Percentiles rank a stretch among this genome's conserved stretches.
These are phyloP conservation scores for Cyanoderma ruficeps DNA, from an alignment of 2,113 vertebrate species.

Conservation along the genomic window DNA sequence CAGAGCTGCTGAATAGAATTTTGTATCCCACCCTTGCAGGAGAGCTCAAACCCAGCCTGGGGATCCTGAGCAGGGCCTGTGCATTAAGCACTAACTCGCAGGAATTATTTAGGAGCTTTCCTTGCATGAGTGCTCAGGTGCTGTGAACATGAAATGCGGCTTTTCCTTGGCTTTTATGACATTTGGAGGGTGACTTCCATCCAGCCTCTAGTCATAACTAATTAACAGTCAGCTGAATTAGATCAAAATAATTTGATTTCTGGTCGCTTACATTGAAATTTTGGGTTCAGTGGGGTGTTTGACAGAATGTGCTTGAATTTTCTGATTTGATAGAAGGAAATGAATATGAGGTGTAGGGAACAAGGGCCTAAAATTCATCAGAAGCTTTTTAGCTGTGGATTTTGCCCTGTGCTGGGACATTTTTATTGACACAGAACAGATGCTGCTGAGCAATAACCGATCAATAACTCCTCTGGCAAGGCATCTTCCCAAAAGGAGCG, in stretches of 20 bases:
- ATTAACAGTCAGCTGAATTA: background rate
- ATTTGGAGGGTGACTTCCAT: background rate
- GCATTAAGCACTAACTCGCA: background rate
- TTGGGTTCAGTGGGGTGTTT: background rate
- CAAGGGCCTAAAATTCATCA: background rate
- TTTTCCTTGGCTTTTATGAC: background rate
- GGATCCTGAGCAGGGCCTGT: background rate
- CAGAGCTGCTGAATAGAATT: rapidly evolving
- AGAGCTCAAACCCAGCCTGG: background rate
- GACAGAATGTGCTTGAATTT: background rate
- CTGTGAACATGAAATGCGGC: background rate
- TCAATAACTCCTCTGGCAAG: background rate
- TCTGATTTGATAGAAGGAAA: background rate
- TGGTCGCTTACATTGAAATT: rapidly evolving
- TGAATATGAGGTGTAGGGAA: rapidly evolving
- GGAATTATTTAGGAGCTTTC: background rate
- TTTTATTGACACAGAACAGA: background rate
- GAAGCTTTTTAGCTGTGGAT: background rate
- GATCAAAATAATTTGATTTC: background rate
- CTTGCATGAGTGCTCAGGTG: background rate
- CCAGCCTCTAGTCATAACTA: background rate
- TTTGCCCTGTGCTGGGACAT: rapidly evolving
- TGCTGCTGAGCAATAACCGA: background rate
- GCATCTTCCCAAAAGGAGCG: rapidly evolving
- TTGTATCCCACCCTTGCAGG: background rate